Percentiles rank a stretch among this genome's conserved stretches.
Evolutionary conservation across 2,113 vertebrate species (phyloP).

Genomic region (Eurystomus gularis): DNA sequence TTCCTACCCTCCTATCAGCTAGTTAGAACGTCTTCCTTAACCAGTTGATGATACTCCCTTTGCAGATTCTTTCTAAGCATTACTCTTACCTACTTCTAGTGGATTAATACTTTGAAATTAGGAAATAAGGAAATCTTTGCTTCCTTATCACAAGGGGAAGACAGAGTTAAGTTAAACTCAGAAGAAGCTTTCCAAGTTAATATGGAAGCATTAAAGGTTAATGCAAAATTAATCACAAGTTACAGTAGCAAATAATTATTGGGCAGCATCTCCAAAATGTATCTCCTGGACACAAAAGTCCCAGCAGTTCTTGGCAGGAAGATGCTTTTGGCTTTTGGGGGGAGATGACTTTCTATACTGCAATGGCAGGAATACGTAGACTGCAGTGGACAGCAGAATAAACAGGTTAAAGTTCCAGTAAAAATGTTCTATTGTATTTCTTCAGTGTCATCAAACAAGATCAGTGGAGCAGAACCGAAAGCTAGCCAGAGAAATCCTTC

Average conservation of each 20-base stretch:
- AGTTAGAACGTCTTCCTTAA: not conserved
- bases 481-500: conserved; percentile 87
- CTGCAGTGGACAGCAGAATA: not conserved
- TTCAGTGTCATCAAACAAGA: conserved; percentile 94
- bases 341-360: not conserved
- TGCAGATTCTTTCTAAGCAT: not conserved
- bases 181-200: not conserved
- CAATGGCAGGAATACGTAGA: not conserved
- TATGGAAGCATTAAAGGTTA: not conserved
- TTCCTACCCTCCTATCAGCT: not conserved
- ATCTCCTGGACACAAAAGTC: not conserved
- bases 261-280: not conserved
- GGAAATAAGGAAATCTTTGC: no score
- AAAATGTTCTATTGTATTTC: conserved; percentile 10
- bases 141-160: not conserved
- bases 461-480: conserved; percentile 89
- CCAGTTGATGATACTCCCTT: not conserved
- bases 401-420: not conserved
- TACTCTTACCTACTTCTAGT: not conserved
- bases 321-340: not conserved
- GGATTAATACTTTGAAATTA: not conserved
- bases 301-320: not conserved
- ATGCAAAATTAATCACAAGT: not conserved
- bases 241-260: not conserved
- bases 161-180: not conserved